Conservation (phyloP, 2,113 vertebrate species). For the Semicossyphus pulcher region DNA sequence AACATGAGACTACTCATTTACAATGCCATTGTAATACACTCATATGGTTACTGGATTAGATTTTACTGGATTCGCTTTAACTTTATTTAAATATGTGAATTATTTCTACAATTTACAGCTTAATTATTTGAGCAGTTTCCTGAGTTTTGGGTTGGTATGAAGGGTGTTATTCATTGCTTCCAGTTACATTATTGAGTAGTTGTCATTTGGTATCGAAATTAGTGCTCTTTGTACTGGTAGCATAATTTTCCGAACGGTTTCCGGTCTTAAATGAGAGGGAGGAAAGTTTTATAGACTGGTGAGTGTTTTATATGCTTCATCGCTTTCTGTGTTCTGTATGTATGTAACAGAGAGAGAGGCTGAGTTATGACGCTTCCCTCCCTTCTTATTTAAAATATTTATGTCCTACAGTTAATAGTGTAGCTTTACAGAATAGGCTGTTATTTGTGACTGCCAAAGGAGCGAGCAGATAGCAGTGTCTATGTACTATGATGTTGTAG, state of each 20-base stretch:
- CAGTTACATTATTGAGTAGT: not conserved
- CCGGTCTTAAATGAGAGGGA: not conserved
- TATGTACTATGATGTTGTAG: conserved; percentile 50
- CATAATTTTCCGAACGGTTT: not conserved
- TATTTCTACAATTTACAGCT: not conserved
- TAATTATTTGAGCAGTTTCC: not conserved
- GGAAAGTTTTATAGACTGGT: not conserved
- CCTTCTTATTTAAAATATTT: conserved; percentile 43
- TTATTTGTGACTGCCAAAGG: conserved; percentile 49
- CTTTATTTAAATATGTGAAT: not conserved
- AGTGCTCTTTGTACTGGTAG: not conserved
- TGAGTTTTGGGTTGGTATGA: not conserved
- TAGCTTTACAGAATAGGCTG: conserved; percentile 42
- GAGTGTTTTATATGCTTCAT: conserved; percentile 32
- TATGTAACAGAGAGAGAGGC: conserved; percentile 7
- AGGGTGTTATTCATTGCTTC: not conserved
- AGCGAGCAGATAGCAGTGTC: conserved; percentile 55
- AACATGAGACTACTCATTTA: not conserved
- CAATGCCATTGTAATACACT: not conserved
- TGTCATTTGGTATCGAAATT: not conserved
- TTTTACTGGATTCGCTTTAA: not conserved
- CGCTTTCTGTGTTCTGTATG: conserved; percentile 10
- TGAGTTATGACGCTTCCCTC: conserved; percentile 19
- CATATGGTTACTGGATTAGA: not conserved
- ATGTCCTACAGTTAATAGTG: conserved; percentile 52